Conservation (phyloP, 1,140 invertebrate genomes). For the Heliconius eleuchia region DNA sequence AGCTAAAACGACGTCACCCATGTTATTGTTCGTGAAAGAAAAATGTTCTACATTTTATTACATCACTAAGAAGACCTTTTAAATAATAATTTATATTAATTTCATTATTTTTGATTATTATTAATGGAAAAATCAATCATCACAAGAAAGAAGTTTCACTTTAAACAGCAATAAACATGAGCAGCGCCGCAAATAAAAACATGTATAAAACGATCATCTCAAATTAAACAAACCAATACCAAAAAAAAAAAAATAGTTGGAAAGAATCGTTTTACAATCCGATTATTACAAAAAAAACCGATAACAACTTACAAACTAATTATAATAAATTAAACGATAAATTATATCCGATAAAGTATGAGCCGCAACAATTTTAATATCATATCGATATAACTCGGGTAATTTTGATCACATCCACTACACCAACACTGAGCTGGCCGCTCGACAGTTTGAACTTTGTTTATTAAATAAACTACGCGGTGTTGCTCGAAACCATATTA, state of each 20-base stretch:
- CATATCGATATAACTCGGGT: constrained; percentile 72
- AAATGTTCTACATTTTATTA: background rate
- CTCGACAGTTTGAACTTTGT: constrained; percentile 16
- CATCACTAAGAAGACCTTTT: background rate
- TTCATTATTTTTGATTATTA: background rate
- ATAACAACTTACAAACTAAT: constrained; percentile 67
- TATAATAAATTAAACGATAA: constrained; percentile 75
- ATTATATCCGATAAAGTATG: constrained; percentile 61
- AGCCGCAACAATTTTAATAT: constrained; percentile 80
- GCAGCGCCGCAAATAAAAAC: constrained; percentile 40
- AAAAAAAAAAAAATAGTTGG: constrained; percentile 35
- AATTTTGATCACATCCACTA: constrained; percentile 44
- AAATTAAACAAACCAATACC: constrained; percentile 48
- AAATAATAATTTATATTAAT: background rate
- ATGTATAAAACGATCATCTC: constrained; percentile 52
- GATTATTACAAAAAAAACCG: constrained; percentile 49
- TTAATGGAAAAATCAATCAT: background rate
- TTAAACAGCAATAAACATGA: constrained; percentile 22
- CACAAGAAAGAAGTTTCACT: background rate
- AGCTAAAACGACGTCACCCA: constrained; percentile 40
- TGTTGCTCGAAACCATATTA: constrained; percentile 2
- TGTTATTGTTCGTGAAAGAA: constrained; percentile 4
- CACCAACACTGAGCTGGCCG: constrained; percentile 2
- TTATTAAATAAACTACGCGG: constrained; percentile 34
- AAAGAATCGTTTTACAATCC: constrained; percentile 48